Conservation (phyloP, 2,888 invertebrate genomes). For the Marasmarcha lunaedactyla region DNA sequence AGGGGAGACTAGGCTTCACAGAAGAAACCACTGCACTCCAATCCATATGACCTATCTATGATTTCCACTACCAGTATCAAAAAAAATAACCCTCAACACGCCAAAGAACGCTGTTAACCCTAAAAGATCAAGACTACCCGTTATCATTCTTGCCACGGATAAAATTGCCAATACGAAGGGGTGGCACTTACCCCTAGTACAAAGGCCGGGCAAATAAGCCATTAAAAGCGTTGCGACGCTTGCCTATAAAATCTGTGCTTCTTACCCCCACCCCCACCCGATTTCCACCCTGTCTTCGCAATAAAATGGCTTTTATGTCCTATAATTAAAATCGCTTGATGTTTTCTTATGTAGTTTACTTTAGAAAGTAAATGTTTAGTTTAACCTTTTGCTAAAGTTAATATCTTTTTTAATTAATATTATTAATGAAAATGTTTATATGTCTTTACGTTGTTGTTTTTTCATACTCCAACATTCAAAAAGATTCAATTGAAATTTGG, state of each 20-base stretch:
- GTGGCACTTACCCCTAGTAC: conserved; percentile 38
- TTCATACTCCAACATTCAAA: no score
- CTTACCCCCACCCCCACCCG: conserved; percentile 43
- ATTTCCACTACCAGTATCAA: background rate
- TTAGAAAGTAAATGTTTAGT: no score
- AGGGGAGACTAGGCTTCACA: no score
- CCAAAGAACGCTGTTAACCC: background rate
- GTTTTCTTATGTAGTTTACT: conserved; percentile 40
- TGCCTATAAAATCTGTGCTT: conserved; percentile 69
- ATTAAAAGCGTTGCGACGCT: conserved; percentile 65
- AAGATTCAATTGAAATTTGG: no score
- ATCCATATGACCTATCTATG: no score
- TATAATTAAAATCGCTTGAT: conserved; percentile 64
- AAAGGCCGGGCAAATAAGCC: conserved; percentile 66
- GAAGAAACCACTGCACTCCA: no score
- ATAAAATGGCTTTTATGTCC: conserved; percentile 66
- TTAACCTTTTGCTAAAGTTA: no score
- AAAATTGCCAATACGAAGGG: conserved; percentile 57
- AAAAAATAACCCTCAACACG: background rate
- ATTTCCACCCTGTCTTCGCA: conserved; percentile 21
- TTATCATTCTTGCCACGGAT: conserved; percentile 19
- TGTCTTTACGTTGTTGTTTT: no score
- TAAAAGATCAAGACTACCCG: background rate
- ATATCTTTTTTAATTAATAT: no score
- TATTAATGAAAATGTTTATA: no score